Evolutionary conservation across 2,113 vertebrate species (phyloP).

Genomic region (Sebastes fasciatus): DNA sequence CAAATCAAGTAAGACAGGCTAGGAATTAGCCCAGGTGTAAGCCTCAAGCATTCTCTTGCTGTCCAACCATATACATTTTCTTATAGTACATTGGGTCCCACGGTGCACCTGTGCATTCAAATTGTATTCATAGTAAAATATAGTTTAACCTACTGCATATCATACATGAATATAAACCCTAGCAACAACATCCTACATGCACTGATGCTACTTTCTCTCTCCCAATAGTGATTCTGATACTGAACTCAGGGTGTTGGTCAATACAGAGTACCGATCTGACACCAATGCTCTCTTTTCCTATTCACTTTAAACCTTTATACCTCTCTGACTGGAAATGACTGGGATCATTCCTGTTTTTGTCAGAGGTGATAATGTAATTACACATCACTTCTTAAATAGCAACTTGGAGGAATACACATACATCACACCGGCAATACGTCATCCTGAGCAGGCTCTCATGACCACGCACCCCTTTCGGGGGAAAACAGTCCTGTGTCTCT

Average conservation of each 20-base stretch:
- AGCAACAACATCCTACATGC: background rate
- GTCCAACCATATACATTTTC: background rate
- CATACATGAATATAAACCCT: background rate
- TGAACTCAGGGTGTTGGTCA: background rate
- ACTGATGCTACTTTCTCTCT: background rate
- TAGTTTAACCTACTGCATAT: background rate
- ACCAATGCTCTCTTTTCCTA: background rate
- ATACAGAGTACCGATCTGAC: background rate
- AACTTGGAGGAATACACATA: too few relatives aligned
- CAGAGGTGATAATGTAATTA: background rate
- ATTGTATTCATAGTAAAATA: background rate
- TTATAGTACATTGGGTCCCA: background rate
- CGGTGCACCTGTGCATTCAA: background rate
- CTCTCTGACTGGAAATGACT: background rate
- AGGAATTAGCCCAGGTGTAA: background rate
- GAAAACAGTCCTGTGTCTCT: too few relatives aligned
- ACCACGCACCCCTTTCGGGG: too few relatives aligned
- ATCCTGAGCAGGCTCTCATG: too few relatives aligned
- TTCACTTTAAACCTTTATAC: background rate
- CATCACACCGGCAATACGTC: too few relatives aligned
- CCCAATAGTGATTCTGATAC: background rate
- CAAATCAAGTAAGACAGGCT: background rate
- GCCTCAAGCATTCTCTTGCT: background rate
- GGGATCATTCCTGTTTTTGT: background rate
- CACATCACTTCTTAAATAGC: background rate